A percentile compares a stretch with the other conserved stretches of the same genome.
phyloP scores from a whole-genome alignment of 1,140 invertebrate genomes.

The Achroia grisella region DNA sequence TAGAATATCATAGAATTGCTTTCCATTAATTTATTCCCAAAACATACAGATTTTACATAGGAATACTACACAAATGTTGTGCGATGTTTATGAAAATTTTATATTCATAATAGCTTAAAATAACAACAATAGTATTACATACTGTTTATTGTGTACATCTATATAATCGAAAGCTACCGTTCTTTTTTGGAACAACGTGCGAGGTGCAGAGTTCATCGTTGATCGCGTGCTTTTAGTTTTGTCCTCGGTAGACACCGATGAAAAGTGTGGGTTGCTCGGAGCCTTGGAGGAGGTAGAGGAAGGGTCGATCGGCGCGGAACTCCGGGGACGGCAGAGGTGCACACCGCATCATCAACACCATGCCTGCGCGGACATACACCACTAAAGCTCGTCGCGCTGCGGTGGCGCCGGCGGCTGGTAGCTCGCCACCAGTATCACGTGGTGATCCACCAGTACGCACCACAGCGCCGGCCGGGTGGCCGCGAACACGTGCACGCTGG shows the following conservation, averaged over 20 bases:
- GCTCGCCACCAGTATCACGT: constrained; percentile 10
- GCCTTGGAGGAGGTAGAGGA: constrained; percentile 40
- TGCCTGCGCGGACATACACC: constrained; percentile 35
- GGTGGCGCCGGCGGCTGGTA: constrained; percentile 15
- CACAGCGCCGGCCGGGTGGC: constrained; percentile 45
- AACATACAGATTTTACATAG: too few species aligned
- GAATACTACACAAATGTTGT: too few species aligned
- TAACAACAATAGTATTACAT: too few species aligned
- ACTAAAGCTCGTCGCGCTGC: constrained; percentile 30
- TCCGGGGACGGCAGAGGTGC: constrained; percentile 18
- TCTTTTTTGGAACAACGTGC: too few species aligned
- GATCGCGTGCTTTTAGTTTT: background rate
- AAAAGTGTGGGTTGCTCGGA: constrained; percentile 25
- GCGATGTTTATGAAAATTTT: too few species aligned
- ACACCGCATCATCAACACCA: constrained; percentile 55
- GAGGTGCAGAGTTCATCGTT: too few species aligned
- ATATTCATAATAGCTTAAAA: too few species aligned
- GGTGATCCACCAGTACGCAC: constrained; percentile 20
- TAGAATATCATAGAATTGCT: too few species aligned
- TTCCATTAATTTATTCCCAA: too few species aligned
- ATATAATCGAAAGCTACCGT: too few species aligned
- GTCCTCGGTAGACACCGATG: constrained; percentile 24
- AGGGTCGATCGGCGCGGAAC: constrained; percentile 46
- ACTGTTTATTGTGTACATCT: too few species aligned
- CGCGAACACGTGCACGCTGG: constrained; percentile 16